phyloP scores from a whole-genome alignment of 2,113 vertebrate species.

The Typhlomys cinereus region DNA sequence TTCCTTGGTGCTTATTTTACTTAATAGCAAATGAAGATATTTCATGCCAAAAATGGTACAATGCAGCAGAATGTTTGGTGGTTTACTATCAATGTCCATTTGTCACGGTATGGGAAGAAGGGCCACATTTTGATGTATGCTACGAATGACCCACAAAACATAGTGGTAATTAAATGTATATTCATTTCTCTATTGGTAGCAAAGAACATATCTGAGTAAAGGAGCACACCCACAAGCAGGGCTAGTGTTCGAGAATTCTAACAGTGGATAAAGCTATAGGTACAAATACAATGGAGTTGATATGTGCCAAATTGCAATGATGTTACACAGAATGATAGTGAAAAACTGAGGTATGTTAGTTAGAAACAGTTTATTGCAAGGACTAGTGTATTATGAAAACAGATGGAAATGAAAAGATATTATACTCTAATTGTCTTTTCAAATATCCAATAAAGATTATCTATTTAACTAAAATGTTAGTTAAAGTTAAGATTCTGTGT shows the following conservation, averaged over 20 bases:
- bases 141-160: not conserved
- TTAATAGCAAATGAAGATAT: not conserved
- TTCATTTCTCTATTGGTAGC: not conserved
- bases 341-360: not conserved
- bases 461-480: not conserved
- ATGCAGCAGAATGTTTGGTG: not conserved
- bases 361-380: not conserved
- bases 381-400: not conserved
- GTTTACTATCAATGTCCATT: not conserved
- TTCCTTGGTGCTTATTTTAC: too few relatives aligned
- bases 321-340: not conserved
- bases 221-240: not conserved
- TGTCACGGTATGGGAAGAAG: not conserved
- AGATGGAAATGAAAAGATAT: not conserved
- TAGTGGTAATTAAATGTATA: not conserved
- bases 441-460: not conserved
- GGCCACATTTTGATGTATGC: not conserved
- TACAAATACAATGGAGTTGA: not conserved
- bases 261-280: not conserved
- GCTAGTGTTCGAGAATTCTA: not conserved
- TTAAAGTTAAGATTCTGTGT: not conserved
- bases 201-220: not conserved
- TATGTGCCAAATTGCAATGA: not conserved
- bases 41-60: not conserved
- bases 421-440: not conserved